Conservation (phyloP, 2,797 vertebrate genomes). For the Scolopax rusticola region DNA sequence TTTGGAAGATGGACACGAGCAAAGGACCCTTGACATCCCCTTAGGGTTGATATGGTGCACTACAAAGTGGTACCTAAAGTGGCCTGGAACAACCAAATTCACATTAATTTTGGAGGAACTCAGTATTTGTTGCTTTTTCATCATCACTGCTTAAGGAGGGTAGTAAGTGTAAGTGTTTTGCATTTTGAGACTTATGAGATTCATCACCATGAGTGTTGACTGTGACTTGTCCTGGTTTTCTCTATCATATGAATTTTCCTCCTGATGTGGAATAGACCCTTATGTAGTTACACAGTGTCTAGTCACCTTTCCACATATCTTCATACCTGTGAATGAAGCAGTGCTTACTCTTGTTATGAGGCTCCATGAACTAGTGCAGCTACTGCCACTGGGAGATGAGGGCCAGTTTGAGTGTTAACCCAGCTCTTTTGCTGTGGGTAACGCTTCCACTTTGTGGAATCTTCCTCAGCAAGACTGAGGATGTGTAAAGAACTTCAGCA, state of each 20-base stretch:
- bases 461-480: neutral
- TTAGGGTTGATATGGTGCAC: neutral
- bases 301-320: neutral
- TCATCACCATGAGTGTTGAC: rapidly evolving
- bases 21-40: neutral
- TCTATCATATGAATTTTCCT: neutral
- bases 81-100: neutral
- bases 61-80: neutral
- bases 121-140: neutral
- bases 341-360: neutral
- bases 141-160: neutral
- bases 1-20: neutral
- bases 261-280: neutral
- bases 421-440: neutral
- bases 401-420: neutral
- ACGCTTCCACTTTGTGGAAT: neutral
- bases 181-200: neutral
- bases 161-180: neutral
- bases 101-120: neutral
- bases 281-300: neutral
- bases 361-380: neutral
- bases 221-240: neutral
- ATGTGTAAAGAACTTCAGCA: neutral
- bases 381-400: too few relatives aligned
- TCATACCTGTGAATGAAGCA: neutral